Evolutionary conservation across 2,113 vertebrate genomes (phyloP).

Genomic region (Lipophrys pholis): DNA sequence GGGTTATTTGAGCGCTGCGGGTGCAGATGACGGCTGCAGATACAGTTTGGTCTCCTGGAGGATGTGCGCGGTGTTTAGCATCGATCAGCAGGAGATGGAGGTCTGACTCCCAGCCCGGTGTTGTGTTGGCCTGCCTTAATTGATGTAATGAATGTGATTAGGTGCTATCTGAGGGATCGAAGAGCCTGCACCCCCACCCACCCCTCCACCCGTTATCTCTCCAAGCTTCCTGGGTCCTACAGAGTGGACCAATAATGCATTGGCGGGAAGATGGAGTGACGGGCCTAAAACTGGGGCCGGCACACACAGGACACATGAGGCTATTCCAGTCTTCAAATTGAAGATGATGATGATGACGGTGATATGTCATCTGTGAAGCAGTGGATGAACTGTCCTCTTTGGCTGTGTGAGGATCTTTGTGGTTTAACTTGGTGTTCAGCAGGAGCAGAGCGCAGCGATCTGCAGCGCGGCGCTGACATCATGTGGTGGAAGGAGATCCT

Average conservation of each 20-base stretch:
- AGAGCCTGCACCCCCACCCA: constrained; percentile 69
- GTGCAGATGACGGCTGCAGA: not conserved
- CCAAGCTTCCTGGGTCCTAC: constrained; percentile 75
- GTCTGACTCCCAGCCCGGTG: constrained; percentile 60
- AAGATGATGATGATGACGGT: not conserved
- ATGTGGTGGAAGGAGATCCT: constrained; percentile 45
- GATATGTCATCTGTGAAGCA: not conserved
- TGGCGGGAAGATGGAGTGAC: constrained; percentile 43
- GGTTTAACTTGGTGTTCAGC: too few relatives aligned
- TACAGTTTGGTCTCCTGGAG: constrained; percentile 10
- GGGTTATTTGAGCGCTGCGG: too few relatives aligned
- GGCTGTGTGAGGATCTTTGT: too few relatives aligned
- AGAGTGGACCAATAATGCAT: constrained; percentile 69
- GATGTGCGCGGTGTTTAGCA: constrained; percentile 65
- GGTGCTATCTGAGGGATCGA: constrained; percentile 81
- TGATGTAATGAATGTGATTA: constrained; percentile 86
- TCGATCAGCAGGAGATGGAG: constrained; percentile 73
- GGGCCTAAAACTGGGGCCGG: constrained; percentile 43
- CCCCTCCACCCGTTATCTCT: constrained; percentile 74
- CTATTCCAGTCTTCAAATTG: not conserved
- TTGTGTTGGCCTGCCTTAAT: constrained; percentile 79
- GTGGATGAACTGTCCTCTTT: too few relatives aligned
- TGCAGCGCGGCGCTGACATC: constrained; percentile 72
- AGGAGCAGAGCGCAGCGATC: too few relatives aligned
- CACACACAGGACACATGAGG: not conserved